A percentile compares a stretch with the other conserved stretches of the same genome.
These are phyloP conservation scores for Hydrocynus forskahlii DNA, from an alignment of 2,797 vertebrate genomes.

Conservation along the genomic window DNA sequence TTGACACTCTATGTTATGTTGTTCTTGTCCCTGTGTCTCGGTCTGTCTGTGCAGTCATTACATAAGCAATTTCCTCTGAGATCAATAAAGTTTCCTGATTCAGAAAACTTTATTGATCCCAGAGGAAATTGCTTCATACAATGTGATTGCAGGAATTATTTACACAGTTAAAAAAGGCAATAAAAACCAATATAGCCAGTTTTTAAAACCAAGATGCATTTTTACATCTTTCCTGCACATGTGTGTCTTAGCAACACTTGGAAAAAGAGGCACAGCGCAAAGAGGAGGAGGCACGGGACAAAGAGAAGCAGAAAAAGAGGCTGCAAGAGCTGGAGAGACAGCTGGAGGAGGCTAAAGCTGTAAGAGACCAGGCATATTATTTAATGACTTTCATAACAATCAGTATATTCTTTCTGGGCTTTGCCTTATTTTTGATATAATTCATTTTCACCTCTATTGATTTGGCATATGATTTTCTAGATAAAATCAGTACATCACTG, in stretches of 20 bases:
- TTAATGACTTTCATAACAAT: background rate
- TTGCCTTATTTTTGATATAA: background rate
- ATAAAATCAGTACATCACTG: background rate
- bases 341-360: slow-evolving; percentile 51
- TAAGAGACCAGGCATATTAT: background rate
- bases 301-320: slow-evolving; percentile 45
- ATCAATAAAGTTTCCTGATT: too few relatives aligned
- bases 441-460: background rate
- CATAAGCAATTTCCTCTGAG: too few relatives aligned
- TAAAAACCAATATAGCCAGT: background rate
- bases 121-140: too few relatives aligned
- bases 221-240: slow-evolving; percentile 4
- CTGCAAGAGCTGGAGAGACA: slow-evolving; percentile 51
- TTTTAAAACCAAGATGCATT: too few relatives aligned
- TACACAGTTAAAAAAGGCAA: background rate
- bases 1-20: too few relatives aligned
- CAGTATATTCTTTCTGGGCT: background rate
- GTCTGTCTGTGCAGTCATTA: too few relatives aligned
- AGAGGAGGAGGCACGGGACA: slow-evolving; percentile 50
- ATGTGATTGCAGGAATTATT: too few relatives aligned
- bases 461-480: background rate
- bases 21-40: too few relatives aligned
- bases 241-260: slow-evolving; percentile 50
- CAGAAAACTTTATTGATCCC: too few relatives aligned
- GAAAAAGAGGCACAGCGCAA: slow-evolving; percentile 55